Evolutionary conservation across 2,888 invertebrate genomes (phyloP), one percentile per base, ranked within the genome.

Genomic region (Tubulanus polymorphus): DNA sequence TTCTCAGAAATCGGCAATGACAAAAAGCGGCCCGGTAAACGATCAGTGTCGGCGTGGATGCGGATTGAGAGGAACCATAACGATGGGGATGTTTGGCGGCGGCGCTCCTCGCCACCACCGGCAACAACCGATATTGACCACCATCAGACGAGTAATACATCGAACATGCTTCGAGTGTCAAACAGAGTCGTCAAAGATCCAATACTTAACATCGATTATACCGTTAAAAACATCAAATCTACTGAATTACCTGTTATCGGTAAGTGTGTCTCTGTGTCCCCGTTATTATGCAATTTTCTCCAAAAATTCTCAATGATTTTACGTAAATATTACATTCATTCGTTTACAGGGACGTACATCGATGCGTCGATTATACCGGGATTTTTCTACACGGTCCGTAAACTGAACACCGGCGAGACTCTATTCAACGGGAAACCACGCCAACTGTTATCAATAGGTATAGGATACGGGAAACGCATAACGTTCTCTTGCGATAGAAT

Each of bases 291-390:
- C n/a, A n/a, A n/a, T n/a, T n/a, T n/a, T n/a, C n/a, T n/a, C n/a
- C n/a, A n/a, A n/a, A n/a, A n/a, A n/a, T n/a, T n/a, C n/a, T n/a
- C n/a, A n/a, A n/a, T n/a, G n/a, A n/a, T 18, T 29, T 25, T 35
- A 8, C 18, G 20, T 20, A 23, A 5, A 18, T 35, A 27, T 20
- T 18, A 2, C 32, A 23, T 57, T 54, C 53, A 55, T 60, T 48
- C 63, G 59, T 25, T 54, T 58, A 48, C 69, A 70, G 89, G 89
- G 51, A 85, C 88, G 53, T 87, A 86, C 78, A 84, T 89, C 64
- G 88, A 89, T 79, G 84, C 84, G 54, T 81, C 86, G 54, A 85
- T 89, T 61, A 81, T 86, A 64, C 85, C 88, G 62, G 89, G 89
- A 64, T 89, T 88, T 82, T 83, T 85, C 75, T 89, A 89, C 82